These are phyloP conservation scores for Clarias magur DNA, from an alignment of 2,113 vertebrate species.

Conservation along the genomic window DNA sequence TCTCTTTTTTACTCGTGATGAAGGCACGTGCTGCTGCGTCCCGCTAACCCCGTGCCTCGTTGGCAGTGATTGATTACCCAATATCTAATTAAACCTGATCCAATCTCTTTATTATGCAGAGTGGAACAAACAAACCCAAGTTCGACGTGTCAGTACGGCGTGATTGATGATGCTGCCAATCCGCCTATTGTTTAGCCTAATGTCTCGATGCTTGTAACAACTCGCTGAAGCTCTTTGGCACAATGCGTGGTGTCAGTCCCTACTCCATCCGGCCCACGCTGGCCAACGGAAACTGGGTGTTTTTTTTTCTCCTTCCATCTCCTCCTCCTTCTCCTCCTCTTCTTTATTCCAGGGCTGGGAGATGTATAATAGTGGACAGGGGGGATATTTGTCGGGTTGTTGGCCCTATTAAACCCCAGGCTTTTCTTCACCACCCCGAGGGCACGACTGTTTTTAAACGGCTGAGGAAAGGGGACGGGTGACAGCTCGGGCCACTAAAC, in stretches of 20 bases:
- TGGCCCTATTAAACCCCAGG: slow-evolving; percentile 70
- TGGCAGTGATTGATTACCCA: slow-evolving; percentile 99
- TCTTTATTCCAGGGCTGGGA: slow-evolving; percentile 56
- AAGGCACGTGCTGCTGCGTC: slow-evolving; percentile 67
- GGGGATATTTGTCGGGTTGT: slow-evolving; percentile 77
- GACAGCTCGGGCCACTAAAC: slow-evolving; percentile 61
- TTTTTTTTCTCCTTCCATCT: not conserved
- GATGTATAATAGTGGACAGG: slow-evolving; percentile 44
- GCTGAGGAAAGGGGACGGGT: slow-evolving; percentile 60
- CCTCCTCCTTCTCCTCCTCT: slow-evolving; percentile 3
- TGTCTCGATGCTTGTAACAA: slow-evolving; percentile 98
- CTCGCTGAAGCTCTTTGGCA: slow-evolving; percentile 86
- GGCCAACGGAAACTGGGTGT: slow-evolving; percentile 61
- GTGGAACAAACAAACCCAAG: slow-evolving; percentile 99
- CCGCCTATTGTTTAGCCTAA: slow-evolving; percentile 91
- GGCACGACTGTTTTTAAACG: slow-evolving; percentile 62
- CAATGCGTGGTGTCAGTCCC: slow-evolving; percentile 91
- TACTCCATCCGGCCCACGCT: slow-evolving; percentile 69
- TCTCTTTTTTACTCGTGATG: slow-evolving; percentile 62
- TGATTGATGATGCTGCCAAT: slow-evolving; percentile 99
- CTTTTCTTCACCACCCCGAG: slow-evolving; percentile 55
- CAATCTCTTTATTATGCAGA: slow-evolving; percentile 99
- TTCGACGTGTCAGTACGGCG: slow-evolving; percentile 83
- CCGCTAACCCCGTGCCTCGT: slow-evolving; percentile 86
- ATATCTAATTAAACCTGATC: slow-evolving; percentile 99